These are phyloP conservation scores for Podotricha telesiphe DNA, from an alignment of 2,888 invertebrate genomes.

Conservation along the genomic window DNA sequence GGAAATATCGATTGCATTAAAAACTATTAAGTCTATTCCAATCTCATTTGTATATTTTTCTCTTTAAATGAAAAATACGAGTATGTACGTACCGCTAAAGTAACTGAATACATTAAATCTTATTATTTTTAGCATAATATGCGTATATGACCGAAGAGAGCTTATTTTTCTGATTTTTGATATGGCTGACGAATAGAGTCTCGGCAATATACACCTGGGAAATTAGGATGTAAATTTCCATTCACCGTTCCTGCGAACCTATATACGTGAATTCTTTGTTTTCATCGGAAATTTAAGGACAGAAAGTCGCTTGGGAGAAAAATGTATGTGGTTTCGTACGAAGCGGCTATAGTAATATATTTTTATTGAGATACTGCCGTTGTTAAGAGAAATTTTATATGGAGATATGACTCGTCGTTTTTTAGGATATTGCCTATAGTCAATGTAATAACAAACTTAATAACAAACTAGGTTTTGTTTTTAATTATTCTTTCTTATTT, in stretches of 20 bases:
- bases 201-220: constrained; percentile 73
- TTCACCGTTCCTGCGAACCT: constrained; percentile 70
- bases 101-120: neutral
- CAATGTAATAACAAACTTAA: too few species aligned
- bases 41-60: neutral
- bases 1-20: too few species aligned
- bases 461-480: too few species aligned
- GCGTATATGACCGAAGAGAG: constrained; percentile 39
- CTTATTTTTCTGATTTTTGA: constrained; percentile 59
- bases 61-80: neutral
- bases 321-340: constrained; percentile 50
- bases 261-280: constrained; percentile 79
- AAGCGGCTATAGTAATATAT: constrained; percentile 34
- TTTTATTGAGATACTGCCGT: constrained; percentile 6
- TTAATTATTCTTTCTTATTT: too few species aligned
- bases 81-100: neutral
- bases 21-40: too few species aligned
- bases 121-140: constrained; percentile 24
- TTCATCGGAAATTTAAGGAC: constrained; percentile 79
- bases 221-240: constrained; percentile 83
- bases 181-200: constrained; percentile 72
- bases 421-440: too few species aligned
- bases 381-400: neutral
- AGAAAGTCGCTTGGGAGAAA: constrained; percentile 59
- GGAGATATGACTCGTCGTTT: neutral